Conservation (phyloP, 2,113 vertebrate genomes). For the Perca fluviatilis region DNA sequence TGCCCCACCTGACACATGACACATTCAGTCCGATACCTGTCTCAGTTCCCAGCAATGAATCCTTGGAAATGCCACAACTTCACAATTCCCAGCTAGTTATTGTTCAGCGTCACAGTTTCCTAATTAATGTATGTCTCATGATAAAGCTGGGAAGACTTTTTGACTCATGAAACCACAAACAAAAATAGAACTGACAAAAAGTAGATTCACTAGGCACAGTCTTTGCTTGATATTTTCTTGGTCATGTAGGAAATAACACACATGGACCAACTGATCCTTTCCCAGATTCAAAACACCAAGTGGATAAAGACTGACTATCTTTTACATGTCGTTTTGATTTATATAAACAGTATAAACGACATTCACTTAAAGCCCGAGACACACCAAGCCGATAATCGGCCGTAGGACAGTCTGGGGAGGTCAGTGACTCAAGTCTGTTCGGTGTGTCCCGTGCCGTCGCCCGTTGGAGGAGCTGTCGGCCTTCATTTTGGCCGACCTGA, state of each 20-base stretch:
- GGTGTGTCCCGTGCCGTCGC: too few relatives aligned
- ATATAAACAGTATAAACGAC: not conserved
- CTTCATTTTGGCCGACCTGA: too few relatives aligned
- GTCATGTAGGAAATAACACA: not conserved
- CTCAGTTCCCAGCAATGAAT: not conserved
- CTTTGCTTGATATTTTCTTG: not conserved
- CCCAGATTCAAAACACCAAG: not conserved
- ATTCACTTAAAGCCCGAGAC: too few relatives aligned
- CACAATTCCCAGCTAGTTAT: not conserved
- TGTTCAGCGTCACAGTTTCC: constrained; percentile 14
- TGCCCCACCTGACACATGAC: constrained; percentile 31
- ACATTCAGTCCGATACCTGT: constrained; percentile 10
- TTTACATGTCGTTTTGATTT: not conserved
- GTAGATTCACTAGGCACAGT: not conserved
- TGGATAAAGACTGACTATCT: not conserved
- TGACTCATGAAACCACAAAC: constrained; percentile 15
- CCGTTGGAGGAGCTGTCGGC: too few relatives aligned
- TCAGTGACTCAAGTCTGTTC: too few relatives aligned
- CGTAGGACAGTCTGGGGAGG: too few relatives aligned
- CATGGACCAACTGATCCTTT: not conserved
- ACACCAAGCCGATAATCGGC: too few relatives aligned
- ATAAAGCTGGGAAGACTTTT: not conserved
- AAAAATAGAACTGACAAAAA: not conserved
- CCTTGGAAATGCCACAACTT: not conserved
- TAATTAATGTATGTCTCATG: not conserved